These are phyloP conservation scores for Todiramphus saurophagus DNA, from an alignment of 2,113 vertebrate genomes.

Conservation along the genomic window DNA sequence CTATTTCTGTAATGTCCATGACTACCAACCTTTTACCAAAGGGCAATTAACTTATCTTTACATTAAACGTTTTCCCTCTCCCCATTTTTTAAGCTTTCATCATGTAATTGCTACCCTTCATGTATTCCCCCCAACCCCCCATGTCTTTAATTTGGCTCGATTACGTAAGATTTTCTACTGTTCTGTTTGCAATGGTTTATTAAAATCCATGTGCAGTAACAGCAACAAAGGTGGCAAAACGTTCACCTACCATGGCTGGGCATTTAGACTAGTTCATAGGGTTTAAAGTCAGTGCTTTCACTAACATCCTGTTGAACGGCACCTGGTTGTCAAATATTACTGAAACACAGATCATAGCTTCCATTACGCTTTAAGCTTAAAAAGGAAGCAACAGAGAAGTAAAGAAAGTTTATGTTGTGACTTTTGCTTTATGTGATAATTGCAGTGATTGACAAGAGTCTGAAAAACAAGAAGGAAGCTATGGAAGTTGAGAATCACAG, in stretches of 20 bases:
- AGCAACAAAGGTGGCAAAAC: background rate
- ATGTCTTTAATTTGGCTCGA: background rate
- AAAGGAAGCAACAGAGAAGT: constrained; percentile 1
- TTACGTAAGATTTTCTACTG: background rate
- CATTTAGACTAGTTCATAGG: background rate
- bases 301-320: background rate
- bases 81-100: background rate
- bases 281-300: background rate
- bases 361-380: background rate
- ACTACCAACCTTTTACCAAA: background rate
- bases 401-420: constrained; percentile 20
- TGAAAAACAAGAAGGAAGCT: constrained; percentile 9
- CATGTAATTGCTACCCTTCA: background rate
- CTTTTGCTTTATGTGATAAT: constrained; percentile 41
- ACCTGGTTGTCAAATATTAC: background rate
- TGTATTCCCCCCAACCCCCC: background rate
- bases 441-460: constrained; percentile 25
- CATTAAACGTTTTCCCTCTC: background rate
- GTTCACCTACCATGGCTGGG: background rate
- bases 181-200: background rate
- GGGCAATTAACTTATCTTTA: background rate
- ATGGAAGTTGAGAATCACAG: constrained; percentile 20
- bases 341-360: background rate
- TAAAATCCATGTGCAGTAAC: background rate
- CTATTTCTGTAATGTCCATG: background rate